These are phyloP conservation scores for Cyclura pinguis DNA, from an alignment of 2,797 vertebrate genomes.

Conservation along the genomic window DNA sequence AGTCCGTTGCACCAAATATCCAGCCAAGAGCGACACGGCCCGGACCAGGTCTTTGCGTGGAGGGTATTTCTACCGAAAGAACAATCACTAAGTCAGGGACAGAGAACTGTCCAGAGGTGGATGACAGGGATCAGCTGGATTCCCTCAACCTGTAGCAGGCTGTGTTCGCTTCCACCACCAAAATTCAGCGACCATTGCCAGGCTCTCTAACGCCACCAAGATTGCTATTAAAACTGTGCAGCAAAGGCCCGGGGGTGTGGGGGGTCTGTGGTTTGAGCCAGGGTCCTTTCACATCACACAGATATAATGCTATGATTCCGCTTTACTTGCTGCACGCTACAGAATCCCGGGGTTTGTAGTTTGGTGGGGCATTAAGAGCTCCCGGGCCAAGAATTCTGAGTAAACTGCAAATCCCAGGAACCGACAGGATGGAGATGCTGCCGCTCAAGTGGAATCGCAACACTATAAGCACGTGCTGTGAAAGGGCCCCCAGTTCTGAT, in stretches of 20 bases:
- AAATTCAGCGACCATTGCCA: neutral
- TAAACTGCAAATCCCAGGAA: no score
- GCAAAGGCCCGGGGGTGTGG: no score
- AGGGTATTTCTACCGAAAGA: conserved; percentile 77
- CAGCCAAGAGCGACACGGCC: conserved; percentile 85
- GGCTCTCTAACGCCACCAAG: neutral
- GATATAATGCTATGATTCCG: no score
- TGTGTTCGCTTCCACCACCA: neutral
- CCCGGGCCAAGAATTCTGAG: no score
- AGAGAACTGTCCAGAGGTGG: neutral
- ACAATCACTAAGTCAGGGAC: neutral
- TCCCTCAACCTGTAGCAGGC: no score
- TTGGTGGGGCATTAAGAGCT: no score
- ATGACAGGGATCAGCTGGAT: neutral
- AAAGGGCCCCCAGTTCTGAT: neutral
- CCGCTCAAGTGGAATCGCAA: no score
- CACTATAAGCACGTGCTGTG: neutral
- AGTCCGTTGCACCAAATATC: conserved; percentile 81
- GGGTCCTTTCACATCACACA: no score
- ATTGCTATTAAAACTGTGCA: neutral
- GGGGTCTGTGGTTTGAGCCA: no score
- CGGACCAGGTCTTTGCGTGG: conserved; percentile 79
- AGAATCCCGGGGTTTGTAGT: no score
- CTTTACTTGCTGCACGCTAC: no score
- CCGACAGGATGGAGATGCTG: no score